Evolutionary conservation across 2,113 vertebrate genomes (phyloP).

Genomic region (Sinocyclocheilus maitianheensis): DNA sequence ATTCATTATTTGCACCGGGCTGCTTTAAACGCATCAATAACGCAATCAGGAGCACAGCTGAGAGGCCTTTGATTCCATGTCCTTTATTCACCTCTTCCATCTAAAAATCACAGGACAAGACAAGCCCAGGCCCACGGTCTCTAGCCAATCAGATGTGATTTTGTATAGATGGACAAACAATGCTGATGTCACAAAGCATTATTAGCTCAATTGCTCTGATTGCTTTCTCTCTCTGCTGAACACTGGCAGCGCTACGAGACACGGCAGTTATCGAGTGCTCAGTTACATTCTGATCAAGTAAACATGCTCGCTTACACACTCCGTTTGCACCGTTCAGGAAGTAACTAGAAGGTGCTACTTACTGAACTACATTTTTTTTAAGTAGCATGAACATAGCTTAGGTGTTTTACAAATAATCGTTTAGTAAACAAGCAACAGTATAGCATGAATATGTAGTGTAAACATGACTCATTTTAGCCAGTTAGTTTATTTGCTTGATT

Average conservation of each 20-base stretch:
- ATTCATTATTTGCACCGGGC: slow-evolving; percentile 50
- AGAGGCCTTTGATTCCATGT: slow-evolving; percentile 21
- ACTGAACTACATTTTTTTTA: not conserved
- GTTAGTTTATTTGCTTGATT: not conserved
- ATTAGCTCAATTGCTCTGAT: slow-evolving; percentile 25
- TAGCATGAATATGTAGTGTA: not conserved
- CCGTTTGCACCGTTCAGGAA: not conserved
- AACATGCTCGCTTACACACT: not conserved
- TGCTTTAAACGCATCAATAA: slow-evolving; percentile 47
- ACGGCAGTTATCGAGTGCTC: not conserved
- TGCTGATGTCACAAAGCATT: slow-evolving; percentile 35
- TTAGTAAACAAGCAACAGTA: not conserved
- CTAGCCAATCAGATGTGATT: slow-evolving; percentile 26
- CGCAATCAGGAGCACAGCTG: slow-evolving; percentile 36
- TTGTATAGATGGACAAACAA: slow-evolving; percentile 20
- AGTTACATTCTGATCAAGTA: not conserved
- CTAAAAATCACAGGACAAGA: slow-evolving; percentile 20
- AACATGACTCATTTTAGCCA: not conserved
- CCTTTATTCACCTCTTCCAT: slow-evolving; percentile 14
- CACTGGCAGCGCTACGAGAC: not conserved
- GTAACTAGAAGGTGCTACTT: not conserved
- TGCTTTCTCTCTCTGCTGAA: not conserved
- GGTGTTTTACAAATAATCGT: not conserved
- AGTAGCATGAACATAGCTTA: not conserved
- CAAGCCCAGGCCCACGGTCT: not conserved